Conservation (phyloP, 2,888 invertebrate genomes). For the Ormyrus pomaceus region DNA sequence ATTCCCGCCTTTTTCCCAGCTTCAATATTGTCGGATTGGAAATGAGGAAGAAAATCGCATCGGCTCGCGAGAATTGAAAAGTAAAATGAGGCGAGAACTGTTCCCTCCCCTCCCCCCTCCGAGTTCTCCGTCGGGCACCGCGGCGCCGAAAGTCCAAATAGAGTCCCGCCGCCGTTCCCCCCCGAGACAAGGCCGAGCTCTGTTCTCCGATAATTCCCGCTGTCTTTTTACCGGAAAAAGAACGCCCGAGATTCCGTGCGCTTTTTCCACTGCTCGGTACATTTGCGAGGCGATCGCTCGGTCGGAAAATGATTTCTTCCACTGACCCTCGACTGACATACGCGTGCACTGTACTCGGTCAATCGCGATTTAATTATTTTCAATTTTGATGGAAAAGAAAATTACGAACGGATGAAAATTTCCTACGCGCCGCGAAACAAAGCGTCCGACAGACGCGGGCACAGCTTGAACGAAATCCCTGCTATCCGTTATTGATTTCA, state of each 20-base stretch:
- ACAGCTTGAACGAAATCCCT: not conserved
- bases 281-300: too few species aligned
- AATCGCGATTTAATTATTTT: not conserved
- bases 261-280: too few species aligned
- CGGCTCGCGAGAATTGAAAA: conserved; percentile 67
- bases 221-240: too few species aligned
- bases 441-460: too few species aligned
- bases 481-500: not conserved
- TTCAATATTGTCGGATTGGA: conserved; percentile 68
- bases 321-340: too few species aligned
- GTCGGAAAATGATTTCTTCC: too few species aligned
- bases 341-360: not conserved
- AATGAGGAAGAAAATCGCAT: conserved; percentile 72
- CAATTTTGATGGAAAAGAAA: not conserved
- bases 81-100: conserved; percentile 67
- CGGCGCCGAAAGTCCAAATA: conserved; percentile 9
- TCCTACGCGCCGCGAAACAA: too few species aligned
- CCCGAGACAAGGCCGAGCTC: not conserved
- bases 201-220: too few species aligned
- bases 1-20: conserved; percentile 43
- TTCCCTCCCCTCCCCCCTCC: not conserved
- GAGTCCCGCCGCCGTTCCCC: not conserved
- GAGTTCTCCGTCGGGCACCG: not conserved
- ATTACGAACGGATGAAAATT: not conserved
- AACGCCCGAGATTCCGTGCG: too few species aligned